Base-by-base conservation (phyloP, 2,113 vertebrate species). In the Prunella fulvescens region DNA sequence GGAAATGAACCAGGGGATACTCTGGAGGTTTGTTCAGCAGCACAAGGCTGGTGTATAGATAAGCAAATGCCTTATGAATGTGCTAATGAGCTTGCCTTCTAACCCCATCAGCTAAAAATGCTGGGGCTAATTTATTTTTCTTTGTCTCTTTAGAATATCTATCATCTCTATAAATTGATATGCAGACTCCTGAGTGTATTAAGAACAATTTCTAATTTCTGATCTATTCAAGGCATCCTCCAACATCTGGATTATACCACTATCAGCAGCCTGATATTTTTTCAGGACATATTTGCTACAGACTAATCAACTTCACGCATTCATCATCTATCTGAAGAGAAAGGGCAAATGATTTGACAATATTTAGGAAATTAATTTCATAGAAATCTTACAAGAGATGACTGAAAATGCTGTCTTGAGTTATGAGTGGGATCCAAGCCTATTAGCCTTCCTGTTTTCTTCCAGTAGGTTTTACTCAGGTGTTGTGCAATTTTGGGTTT, bases 51-150 rank as follows among this genome's bases (percentile, higher is more conserved):
- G 33, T 94, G 84, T 76, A 71, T 12, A 88, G 91, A 94, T 82
- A 94, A 89, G 88, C 76, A 80, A 94, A 91, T 56, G 91, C 60
- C 93, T 79, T 82, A 96, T 79, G 83, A 90, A 91, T 91, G 90
- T 93, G 58, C 80, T 88, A 97, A 93, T 66, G 69, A 91, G 35
- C 83, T 96, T 87, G 57, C 81, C 88, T 96, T 72, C 72, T 92
- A 74, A 86, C 90, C 66, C 67, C 80, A 92, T 56, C 65, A 77
- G 74, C 73, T 84, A 60, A 87, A 93, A 67, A 57, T 17, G 33
- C 42, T 42, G 47, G 29, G 79, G 78, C 66, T 94, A 92, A 89
- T 92, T 86, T 66, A 61, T 86, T 95, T 90, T 86, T 77, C 71
- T 86, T 81, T 81, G 35, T 84, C 62, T 79, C 67, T 66, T 83